Conservation (phyloP, 2,797 vertebrate species). For the Crenichthys baileyi region DNA sequence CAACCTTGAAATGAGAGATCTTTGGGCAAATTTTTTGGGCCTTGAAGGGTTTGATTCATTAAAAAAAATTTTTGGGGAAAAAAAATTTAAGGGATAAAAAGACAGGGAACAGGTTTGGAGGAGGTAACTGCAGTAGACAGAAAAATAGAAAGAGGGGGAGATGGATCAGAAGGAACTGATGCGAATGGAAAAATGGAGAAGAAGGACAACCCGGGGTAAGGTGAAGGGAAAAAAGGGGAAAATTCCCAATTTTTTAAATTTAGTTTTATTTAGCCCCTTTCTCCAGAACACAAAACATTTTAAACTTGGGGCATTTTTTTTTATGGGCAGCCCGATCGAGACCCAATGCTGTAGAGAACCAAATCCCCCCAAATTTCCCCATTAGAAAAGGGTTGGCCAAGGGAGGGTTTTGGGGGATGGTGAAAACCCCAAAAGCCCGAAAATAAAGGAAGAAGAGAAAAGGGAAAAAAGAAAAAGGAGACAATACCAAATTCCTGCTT, state of each 20-base stretch:
- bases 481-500: slow-evolving; percentile 3
- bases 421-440: too few species aligned
- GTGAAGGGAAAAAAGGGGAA: neutral
- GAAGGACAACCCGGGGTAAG: slow-evolving; percentile 1
- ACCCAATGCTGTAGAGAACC: too few species aligned
- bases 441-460: too few species aligned
- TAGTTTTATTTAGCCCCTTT: neutral
- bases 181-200: neutral
- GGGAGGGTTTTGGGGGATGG: too few species aligned
- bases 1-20: slow-evolving; percentile 47
- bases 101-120: neutral
- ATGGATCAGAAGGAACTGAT: slow-evolving; percentile 5
- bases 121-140: slow-evolving; percentile 1
- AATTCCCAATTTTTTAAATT: slow-evolving; percentile 9
- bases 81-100: slow-evolving; percentile 10
- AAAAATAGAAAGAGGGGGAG: slow-evolving; percentile 9
- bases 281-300: slow-evolving; percentile 2
- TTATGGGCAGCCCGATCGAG: too few species aligned
- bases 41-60: slow-evolving; percentile 49
- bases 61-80: too few species aligned
- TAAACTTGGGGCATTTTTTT: slow-evolving; percentile 7
- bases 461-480: too few species aligned
- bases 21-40: slow-evolving; percentile 55
- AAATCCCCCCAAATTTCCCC: too few species aligned
- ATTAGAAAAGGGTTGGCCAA: too few species aligned